Evolutionary conservation across 2,888 invertebrate genomes (phyloP), one percentile per base, ranked within the genome.

Genomic region (Cantharis lateralis): DNA sequence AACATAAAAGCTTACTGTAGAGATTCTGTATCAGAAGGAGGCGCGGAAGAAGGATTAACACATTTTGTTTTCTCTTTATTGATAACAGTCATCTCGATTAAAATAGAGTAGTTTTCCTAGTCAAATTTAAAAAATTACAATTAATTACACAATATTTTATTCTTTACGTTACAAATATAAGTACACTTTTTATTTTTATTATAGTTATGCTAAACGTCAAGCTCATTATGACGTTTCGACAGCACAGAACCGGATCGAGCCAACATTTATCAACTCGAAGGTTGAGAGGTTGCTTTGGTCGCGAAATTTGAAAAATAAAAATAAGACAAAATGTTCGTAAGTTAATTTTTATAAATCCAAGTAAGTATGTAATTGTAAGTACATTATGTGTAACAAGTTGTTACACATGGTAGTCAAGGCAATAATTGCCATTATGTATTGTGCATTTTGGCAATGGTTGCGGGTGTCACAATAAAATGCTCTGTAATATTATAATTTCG

Each of bases 11-110:
- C 85, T 82, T 80, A 85, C 85, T 84, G 82, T 72, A 86, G 78
- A 32, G 85, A 84, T 78, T 86, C 86, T 7, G 83, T 82, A 78
- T 86, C 86, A 11, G 86, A 85, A 74, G 66, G 75, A 68, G 74
- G 78, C 15, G 79, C 71, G 20, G 84, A 82, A 74, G 78, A 77
- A 10, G 84, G 85, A 71, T 81, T 82, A 68, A 80, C 79, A 75
- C 82, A 84, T 74, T 78, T 82, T 69, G 78, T 81, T 70, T 80
- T 82, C 32, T 82, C 80, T 20, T 82, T 82, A 77, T 81, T 84
- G 10, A 83, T 85, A 15, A 86, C 86, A 4, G 86, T 85, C 86
- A 86, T 86, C 61, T 11, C 15, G 13, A 18, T 48, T 7, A n/a
- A 1, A n/a, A 4, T n/a, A 7, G 5, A 1, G 7, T 48, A n/a